Conservation (phyloP, 53 echinoderm and acorn worm species). For the Glandiceps talaboti region DNA sequence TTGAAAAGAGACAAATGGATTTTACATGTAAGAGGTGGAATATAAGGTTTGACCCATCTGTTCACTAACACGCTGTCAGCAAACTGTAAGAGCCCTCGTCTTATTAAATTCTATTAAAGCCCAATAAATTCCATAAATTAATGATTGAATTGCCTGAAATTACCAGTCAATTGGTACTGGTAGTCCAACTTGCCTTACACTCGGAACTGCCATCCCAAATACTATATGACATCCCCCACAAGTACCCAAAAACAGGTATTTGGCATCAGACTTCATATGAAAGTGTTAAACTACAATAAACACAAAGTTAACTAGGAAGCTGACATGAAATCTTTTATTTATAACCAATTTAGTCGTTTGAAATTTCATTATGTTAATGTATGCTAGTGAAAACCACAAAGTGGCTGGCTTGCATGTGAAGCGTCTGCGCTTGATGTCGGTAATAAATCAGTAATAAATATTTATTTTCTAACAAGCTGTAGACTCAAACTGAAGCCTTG, state of each 20-base stretch:
- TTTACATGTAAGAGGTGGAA: neutral
- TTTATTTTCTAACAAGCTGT: neutral
- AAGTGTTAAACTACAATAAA: neutral
- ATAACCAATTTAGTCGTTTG: neutral
- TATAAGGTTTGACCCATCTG: neutral
- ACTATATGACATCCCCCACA: no score
- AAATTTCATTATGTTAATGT: neutral
- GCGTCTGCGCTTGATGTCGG: neutral
- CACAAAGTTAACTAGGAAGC: neutral
- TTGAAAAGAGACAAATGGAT: neutral
- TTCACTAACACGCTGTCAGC: neutral
- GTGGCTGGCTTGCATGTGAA: neutral
- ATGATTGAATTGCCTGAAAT: neutral
- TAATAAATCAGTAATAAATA: neutral
- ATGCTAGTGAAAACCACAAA: neutral
- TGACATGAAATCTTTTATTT: neutral
- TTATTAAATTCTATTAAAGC: neutral
- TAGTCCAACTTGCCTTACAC: no score
- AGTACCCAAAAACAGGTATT: no score
- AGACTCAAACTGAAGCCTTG: neutral
- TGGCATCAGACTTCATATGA: no score
- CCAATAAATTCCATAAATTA: neutral
- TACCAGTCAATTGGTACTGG: neutral
- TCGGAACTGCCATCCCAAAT: no score
- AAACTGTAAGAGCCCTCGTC: neutral